Conservation (phyloP, 1,140 invertebrate genomes). For the Drosophila burlai region DNA sequence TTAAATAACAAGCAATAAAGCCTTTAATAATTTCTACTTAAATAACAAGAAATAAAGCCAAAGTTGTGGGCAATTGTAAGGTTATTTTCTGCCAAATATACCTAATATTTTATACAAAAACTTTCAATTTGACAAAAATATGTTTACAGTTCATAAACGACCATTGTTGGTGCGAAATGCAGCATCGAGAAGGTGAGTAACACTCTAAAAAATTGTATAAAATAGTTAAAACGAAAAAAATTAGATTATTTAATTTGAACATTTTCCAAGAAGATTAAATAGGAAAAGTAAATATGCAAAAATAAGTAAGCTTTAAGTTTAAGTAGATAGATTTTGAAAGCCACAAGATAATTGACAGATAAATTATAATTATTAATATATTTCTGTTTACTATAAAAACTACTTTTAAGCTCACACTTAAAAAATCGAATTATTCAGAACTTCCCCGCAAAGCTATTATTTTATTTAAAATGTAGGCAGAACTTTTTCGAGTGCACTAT, state of each 20-base stretch:
- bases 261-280: too few species aligned
- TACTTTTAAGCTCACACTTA: neutral
- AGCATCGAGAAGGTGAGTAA: constrained; percentile 81
- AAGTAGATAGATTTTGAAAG: neutral
- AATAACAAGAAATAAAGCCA: neutral
- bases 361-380: neutral
- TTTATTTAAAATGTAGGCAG: neutral
- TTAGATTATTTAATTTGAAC: neutral
- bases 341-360: too few species aligned
- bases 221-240: neutral
- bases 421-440: neutral
- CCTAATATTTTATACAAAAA: neutral
- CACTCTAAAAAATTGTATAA: neutral
- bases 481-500: constrained; percentile 1
- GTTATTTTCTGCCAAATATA: neutral
- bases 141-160: constrained; percentile 87
- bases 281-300: neutral
- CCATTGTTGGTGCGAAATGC: constrained; percentile 89
- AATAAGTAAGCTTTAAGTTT: neutral
- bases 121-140: constrained; percentile 2
- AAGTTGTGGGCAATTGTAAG: neutral
- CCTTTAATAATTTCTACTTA: too few species aligned
- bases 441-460: neutral
- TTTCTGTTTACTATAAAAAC: neutral
- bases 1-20: too few species aligned